Evolutionary conservation across 2,888 invertebrate genomes (phyloP).

Genomic region (Thecophora atra): DNA sequence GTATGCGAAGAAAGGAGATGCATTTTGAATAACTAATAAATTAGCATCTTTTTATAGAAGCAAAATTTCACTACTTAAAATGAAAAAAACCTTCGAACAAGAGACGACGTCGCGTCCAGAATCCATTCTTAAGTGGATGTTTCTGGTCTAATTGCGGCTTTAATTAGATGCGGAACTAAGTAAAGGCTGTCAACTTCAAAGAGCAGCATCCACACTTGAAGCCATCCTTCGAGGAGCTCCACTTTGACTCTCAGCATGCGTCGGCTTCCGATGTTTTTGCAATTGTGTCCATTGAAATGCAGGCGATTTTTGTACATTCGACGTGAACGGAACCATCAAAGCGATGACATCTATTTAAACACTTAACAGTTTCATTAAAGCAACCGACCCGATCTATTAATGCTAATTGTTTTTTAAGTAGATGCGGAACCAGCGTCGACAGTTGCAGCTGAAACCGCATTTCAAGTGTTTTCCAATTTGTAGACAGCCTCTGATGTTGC

Average conservation of each 20-base stretch:
- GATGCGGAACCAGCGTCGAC: constrained; percentile 43
- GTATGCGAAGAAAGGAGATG: too few relatives aligned
- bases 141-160: neutral
- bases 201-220: neutral
- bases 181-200: constrained; percentile 34
- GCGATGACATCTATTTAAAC: constrained; percentile 35
- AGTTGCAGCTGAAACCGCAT: neutral
- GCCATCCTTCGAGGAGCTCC: neutral
- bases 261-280: neutral
- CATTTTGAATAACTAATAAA: too few relatives aligned
- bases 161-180: constrained; percentile 32
- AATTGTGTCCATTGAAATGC: neutral
- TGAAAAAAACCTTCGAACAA: constrained; percentile 12
- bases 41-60: too few relatives aligned
- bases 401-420: constrained; percentile 57
- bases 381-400: constrained; percentile 9
- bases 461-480: constrained; percentile 6
- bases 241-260: neutral
- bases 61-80: too few relatives aligned
- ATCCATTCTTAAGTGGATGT: neutral
- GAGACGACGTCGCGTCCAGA: neutral
- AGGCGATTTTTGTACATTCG: neutral
- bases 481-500: constrained; percentile 1
- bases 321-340: constrained; percentile 35
- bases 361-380: constrained; percentile 37